A percentile compares a stretch with the other conserved stretches of the same genome.
Evolutionary conservation across 1,140 invertebrate species (phyloP).

Genomic region (Zaprionus africanus): DNA sequence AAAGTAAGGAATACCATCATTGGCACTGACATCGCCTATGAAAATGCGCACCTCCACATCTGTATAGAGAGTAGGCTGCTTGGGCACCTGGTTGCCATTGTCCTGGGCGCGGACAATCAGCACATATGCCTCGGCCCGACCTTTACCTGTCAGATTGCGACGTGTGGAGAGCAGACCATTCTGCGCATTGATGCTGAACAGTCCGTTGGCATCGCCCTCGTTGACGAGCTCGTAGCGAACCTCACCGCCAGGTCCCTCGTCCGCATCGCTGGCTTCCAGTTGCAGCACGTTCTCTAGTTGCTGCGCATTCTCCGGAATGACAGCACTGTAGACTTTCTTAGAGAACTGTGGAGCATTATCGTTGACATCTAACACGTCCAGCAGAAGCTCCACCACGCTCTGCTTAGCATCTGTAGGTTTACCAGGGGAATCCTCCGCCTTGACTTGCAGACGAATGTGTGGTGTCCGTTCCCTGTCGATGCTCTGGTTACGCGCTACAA

Average conservation of each 20-base stretch:
- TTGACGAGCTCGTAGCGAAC: constrained; percentile 89
- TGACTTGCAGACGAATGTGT: constrained; percentile 88
- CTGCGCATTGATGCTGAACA: constrained; percentile 88
- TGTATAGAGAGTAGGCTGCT: constrained; percentile 85
- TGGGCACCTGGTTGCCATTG: constrained; percentile 86
- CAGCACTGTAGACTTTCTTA: constrained; percentile 85
- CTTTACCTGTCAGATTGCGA: constrained; percentile 87
- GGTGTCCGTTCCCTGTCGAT: constrained; percentile 91
- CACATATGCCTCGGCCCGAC: constrained; percentile 90
- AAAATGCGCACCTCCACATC: constrained; percentile 89
- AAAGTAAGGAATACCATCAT: constrained; percentile 92
- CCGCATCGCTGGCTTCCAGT: constrained; percentile 92
- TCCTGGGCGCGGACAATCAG: constrained; percentile 89
- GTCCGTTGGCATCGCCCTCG: constrained; percentile 89
- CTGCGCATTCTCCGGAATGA: constrained; percentile 89
- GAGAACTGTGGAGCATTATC: constrained; percentile 88
- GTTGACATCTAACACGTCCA: constrained; percentile 92
- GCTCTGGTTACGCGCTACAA: constrained; percentile 88
- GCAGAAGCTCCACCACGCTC: constrained; percentile 87
- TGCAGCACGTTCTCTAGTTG: constrained; percentile 88
- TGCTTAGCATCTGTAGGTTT: constrained; percentile 87
- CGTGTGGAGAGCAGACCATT: constrained; percentile 89
- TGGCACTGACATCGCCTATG: constrained; percentile 92
- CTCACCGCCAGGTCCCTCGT: constrained; percentile 89
- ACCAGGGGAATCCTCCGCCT: constrained; percentile 90